Evolutionary conservation across 2,113 vertebrate species (phyloP), one percentile per base, ranked within the genome.

Genomic region (Lophius piscatorius): DNA sequence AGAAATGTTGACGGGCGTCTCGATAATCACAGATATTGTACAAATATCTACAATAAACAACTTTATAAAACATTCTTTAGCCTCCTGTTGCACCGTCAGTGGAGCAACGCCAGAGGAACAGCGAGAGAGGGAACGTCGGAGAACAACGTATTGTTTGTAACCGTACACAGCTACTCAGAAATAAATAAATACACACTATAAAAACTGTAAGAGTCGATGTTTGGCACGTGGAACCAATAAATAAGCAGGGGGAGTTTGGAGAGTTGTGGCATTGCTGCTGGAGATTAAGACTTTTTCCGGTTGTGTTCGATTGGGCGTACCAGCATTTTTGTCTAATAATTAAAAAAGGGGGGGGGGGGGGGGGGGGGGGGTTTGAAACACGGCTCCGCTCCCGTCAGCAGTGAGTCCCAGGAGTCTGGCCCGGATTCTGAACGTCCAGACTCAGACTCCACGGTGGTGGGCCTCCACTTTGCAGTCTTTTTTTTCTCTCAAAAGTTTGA

Each of bases 11-110:
- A 86, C 62, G 16, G 81, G 51, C 76, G 55, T 80, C 55, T 66
- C 78, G 84, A 61, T 66, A 85, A 85, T 88, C 68, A 81, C 56
- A 83, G 51, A 77, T 85, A 88, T 87, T 88, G 73, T 91, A 92
- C 91, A 91, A 76, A 70, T 91, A 92, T 92, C 86, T 91, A 91
- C 91, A 92, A 88, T 88, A 82, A 84, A 89, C 74, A 78, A 45
- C 59, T 85, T 83, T 86, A 89, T 77, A 87, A 88, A 85, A 88
- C 80, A 76, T 82, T 83, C 76, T 80, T 87, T 70, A 62, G 35
- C 63, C 51, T 76, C 65, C 74, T 77, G 49, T 75, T 71, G 74
- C 62, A 62, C 45, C 24, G 47, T 72, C 66, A 75, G 69, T 38
- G 33, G 79, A 84, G 60, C 58, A 77, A 76, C 49, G 29, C 4